Evolutionary conservation across 2,113 vertebrate species (phyloP).

Genomic region (Strix aluco): DNA sequence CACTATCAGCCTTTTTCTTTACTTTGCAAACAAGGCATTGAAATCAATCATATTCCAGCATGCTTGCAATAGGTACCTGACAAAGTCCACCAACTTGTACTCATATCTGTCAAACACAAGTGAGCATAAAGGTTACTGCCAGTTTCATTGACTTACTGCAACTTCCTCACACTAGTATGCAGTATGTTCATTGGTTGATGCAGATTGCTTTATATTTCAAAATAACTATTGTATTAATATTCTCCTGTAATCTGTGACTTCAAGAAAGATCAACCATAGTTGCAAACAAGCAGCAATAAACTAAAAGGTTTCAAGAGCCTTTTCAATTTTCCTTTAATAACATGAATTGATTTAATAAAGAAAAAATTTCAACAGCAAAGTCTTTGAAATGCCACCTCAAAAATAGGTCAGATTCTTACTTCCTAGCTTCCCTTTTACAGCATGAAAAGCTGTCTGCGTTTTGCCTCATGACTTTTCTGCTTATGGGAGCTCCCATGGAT

Average conservation of each 20-base stretch:
- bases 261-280: neutral
- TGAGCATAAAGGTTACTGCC: neutral
- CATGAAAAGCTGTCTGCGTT: constrained; percentile 64
- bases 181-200: rapidly evolving
- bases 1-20: neutral
- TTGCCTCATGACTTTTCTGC: constrained; percentile 58
- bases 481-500: constrained; percentile 60
- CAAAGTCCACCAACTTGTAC: neutral
- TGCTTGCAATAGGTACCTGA: neutral
- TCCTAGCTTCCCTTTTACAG: neutral
- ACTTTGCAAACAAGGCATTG: neutral
- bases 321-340: constrained; percentile 60
- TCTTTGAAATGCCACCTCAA: constrained; percentile 71
- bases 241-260: neutral
- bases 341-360: constrained; percentile 62
- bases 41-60: neutral
- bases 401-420: constrained; percentile 64
- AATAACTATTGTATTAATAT: neutral
- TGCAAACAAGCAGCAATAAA: neutral
- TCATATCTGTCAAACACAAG: neutral
- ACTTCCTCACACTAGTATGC: neutral
- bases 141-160: neutral
- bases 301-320: constrained; percentile 18
- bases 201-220: neutral
- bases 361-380: constrained; percentile 19